Conservation (phyloP, 1,140 invertebrate genomes). For the Ceratina japonica region DNA sequence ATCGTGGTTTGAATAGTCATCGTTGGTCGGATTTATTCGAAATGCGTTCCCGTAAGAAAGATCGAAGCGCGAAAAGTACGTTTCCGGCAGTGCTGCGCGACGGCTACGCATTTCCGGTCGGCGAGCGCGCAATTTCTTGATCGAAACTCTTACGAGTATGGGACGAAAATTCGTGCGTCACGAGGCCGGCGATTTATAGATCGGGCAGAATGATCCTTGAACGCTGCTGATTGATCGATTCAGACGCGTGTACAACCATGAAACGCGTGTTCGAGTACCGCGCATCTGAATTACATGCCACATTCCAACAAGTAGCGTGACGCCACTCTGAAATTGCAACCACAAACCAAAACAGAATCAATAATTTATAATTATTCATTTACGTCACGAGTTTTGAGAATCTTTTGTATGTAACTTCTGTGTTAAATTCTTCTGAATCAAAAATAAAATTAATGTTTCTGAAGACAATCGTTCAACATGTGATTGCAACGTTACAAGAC, state of each 20-base stretch:
- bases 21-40: background rate
- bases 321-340: background rate
- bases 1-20: background rate
- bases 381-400: too few species aligned
- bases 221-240: conserved; percentile 1
- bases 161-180: conserved; percentile 40
- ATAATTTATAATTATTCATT: too few species aligned
- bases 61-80: conserved; percentile 15
- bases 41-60: background rate
- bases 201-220: background rate
- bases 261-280: conserved; percentile 2
- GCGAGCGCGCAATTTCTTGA: conserved; percentile 29
- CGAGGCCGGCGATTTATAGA: conserved; percentile 8
- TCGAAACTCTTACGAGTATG: conserved; percentile 23
- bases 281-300: background rate
- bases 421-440: too few species aligned
- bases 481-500: too few species aligned
- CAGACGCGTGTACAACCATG: conserved; percentile 7
- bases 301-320: background rate
- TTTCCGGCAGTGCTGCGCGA: conserved; percentile 16
- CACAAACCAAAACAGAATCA: too few species aligned
- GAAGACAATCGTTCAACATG: too few species aligned
- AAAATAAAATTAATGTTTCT: too few species aligned
- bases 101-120: conserved; percentile 29
- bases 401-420: too few species aligned